Evolutionary conservation across 2,888 invertebrate species (phyloP), one percentile per base, ranked within the genome.

Genomic region (Ornithoptera priamus): DNA sequence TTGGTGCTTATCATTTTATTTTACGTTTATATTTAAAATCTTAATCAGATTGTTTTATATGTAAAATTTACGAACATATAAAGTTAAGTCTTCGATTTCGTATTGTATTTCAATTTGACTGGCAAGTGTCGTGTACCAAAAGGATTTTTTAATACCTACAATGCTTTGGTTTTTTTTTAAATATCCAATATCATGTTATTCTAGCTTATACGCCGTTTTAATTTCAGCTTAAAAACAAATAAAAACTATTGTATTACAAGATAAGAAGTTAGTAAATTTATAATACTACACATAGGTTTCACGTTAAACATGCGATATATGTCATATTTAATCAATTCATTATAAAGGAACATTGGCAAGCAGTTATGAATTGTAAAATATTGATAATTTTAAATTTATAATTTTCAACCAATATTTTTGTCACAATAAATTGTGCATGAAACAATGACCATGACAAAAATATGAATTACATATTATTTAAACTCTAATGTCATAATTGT

Each of bases 1-100:
- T 71, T 67, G 67, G 70, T 71, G 70, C 70, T 71, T 67, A 67
- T 70, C 64, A 67, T 70, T 70, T 63, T 60, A 53, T 57, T 57
- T 42, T 57, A 24, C 22, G 17, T 67, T 67, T 53, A 24, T 39
- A 20, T 64, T 64, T 59, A 62, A 63, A 60, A 36, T 66, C n/a
- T 58, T 65, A 65, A 57, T 6, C 17, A 22, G 39, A 61, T 24
- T 62, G 56, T 58, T 36, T 56, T 53, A n/a, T 3, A 4, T 53
- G 2, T 53, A n/a, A 53, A 53, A 53, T 53, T 18, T 53, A 53
- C 8, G 18, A 7, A 53, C 1, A n/a, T 18, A n/a, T 53, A 53
- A 53, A 53, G 18, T n/a, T 53, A 53, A 53, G n/a, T 4, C n/a
- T n/a, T 18, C n/a, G 4, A n/a, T 53, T 53, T 53, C 18, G n/a